phyloP scores from a whole-genome alignment of 2,888 invertebrate genomes.

The Papilio protenor region DNA sequence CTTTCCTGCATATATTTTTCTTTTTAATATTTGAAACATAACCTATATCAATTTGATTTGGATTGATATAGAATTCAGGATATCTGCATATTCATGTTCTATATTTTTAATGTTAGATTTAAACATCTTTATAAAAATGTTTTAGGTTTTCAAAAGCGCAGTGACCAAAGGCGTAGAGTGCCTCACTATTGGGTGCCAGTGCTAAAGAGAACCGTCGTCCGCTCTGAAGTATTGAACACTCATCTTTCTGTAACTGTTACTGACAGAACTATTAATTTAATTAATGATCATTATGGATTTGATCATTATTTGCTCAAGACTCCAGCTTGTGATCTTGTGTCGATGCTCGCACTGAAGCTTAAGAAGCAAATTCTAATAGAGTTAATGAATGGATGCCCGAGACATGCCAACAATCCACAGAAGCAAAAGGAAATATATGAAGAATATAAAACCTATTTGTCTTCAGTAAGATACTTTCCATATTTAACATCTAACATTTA shows the following conservation, averaged over 20 bases:
- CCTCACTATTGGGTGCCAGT: conserved; percentile 95
- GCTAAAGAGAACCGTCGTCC: conserved; percentile 91
- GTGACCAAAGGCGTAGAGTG: conserved; percentile 85
- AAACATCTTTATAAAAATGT: background rate
- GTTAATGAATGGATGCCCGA: conserved; percentile 87
- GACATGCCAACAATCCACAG: conserved; percentile 86
- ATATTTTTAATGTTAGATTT: background rate
- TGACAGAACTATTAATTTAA: conserved; percentile 90
- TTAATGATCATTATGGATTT: conserved; percentile 96
- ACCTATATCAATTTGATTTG: background rate
- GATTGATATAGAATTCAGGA: background rate
- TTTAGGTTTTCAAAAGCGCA: conserved; percentile 88
- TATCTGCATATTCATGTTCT: background rate
- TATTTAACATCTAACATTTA: conserved; percentile 23
- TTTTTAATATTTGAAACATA: background rate
- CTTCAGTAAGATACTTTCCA: conserved; percentile 86
- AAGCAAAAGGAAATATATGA: conserved; percentile 89
- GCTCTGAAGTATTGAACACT: conserved; percentile 95
- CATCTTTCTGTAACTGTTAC: conserved; percentile 94
- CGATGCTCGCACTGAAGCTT: conserved; percentile 92
- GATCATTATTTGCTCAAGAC: conserved; percentile 98
- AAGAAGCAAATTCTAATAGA: conserved; percentile 93
- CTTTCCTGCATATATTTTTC: background rate
- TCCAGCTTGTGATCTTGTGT: conserved; percentile 95
- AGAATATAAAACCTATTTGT: conserved; percentile 92